phyloP scores from a whole-genome alignment of 1,140 invertebrate species.

The Platorchestia sp. region DNA sequence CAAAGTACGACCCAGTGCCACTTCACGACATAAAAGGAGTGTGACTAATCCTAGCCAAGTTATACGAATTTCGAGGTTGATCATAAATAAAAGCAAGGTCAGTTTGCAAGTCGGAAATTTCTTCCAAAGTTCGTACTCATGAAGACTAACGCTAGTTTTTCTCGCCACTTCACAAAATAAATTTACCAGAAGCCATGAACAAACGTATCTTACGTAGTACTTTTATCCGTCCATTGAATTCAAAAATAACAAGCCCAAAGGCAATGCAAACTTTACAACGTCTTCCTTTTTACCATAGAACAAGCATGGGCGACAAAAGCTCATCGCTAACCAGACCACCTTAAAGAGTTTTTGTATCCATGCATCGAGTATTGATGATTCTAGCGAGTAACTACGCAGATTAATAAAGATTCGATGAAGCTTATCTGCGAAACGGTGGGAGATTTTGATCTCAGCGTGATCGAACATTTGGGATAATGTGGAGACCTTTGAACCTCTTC shows the following conservation, averaged over 20 bases:
- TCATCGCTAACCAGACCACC: background rate
- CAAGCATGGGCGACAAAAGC: background rate
- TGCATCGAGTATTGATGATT: background rate
- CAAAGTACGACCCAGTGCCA: background rate
- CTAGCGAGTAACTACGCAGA: background rate
- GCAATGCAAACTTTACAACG: background rate
- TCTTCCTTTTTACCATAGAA: background rate
- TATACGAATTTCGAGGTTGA: background rate
- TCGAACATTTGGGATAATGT: constrained; percentile 21
- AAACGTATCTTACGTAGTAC: background rate
- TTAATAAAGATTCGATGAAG: background rate
- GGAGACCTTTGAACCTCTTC: constrained; percentile 46
- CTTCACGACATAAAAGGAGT: background rate
- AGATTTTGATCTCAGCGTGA: constrained; percentile 26
- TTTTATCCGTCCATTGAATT: background rate
- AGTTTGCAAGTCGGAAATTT: background rate
- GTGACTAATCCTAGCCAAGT: background rate
- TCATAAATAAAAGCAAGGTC: background rate
- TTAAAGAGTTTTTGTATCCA: background rate
- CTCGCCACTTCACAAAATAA: background rate
- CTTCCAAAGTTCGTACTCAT: background rate
- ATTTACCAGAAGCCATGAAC: background rate
- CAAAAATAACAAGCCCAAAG: background rate
- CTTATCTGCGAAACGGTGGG: background rate
- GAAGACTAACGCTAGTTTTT: background rate